Conservation (phyloP, 37 sponge, comb jelly and placozoan genomes). For the Axinella damicornis region DNA sequence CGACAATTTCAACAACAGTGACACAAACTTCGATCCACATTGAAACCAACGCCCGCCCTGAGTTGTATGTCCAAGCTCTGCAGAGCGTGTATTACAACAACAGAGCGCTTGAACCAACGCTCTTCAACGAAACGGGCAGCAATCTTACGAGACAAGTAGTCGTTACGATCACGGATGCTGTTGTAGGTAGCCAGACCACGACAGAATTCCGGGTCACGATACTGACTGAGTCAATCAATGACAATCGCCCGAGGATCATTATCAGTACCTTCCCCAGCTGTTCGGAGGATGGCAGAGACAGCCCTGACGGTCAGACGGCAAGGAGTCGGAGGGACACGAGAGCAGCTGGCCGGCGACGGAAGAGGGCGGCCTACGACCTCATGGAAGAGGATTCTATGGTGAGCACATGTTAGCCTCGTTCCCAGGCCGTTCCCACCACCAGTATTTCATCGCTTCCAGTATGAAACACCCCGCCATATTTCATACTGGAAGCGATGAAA, state of each 20-base stretch:
- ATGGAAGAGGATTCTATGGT: constrained; percentile 2
- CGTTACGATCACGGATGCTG: constrained; percentile 34
- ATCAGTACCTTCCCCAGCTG: constrained; percentile 16
- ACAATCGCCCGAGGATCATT: constrained; percentile 42
- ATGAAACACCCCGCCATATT: too few relatives aligned
- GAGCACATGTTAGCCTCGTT: not conserved
- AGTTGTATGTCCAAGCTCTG: constrained; percentile 11
- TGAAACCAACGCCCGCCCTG: not conserved
- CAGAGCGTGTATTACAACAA: constrained; percentile 13
- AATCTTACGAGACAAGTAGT: constrained; percentile 7
- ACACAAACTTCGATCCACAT: constrained; percentile 1
- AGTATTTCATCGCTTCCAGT: too few relatives aligned
- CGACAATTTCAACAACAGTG: not conserved
- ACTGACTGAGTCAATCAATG: constrained; percentile 36
- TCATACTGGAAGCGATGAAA: too few relatives aligned
- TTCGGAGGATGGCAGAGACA: not conserved
- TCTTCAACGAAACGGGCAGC: constrained; percentile 14
- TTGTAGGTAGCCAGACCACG: constrained; percentile 11
- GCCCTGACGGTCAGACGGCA: not conserved
- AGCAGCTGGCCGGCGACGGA: not conserved
- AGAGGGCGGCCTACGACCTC: not conserved
- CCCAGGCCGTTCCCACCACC: too few relatives aligned
- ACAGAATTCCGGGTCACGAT: constrained; percentile 1
- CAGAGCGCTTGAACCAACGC: constrained; percentile 37
- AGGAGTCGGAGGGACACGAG: constrained; percentile 26